phyloP scores from a whole-genome alignment of 37 sponge, comb jelly and placozoan genomes.

The Beroe forskalii region DNA sequence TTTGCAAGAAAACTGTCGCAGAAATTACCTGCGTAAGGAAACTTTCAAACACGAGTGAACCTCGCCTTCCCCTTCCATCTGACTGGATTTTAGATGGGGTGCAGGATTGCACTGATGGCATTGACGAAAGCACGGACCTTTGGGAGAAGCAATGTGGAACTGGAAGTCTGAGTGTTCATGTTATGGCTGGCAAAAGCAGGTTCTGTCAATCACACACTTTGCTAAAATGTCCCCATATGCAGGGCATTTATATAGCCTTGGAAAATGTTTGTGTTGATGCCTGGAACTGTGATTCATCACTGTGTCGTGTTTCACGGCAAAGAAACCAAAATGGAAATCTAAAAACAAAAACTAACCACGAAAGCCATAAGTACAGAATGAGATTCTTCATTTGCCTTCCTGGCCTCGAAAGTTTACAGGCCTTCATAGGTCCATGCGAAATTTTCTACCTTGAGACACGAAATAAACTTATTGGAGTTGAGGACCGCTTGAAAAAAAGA shows the following conservation, averaged over 20 bases:
- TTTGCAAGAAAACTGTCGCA: background rate
- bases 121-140: background rate
- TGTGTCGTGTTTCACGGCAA: background rate
- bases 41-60: background rate
- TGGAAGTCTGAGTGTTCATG: background rate
- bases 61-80: background rate
- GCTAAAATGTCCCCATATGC: background rate
- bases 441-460: too few relatives aligned
- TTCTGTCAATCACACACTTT: background rate
- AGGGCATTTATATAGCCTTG: background rate
- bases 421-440: too few relatives aligned
- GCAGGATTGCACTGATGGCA: background rate
- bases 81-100: background rate
- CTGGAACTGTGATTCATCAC: background rate
- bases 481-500: too few relatives aligned
- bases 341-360: too few relatives aligned
- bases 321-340: background rate
- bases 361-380: too few relatives aligned
- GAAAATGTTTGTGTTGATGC: background rate
- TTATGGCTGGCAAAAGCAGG: background rate
- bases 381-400: too few relatives aligned
- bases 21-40: background rate
- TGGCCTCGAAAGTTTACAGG: too few relatives aligned
- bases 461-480: too few relatives aligned
- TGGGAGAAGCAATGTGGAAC: background rate